Evolutionary conservation across 2,888 invertebrate genomes (phyloP).

Genomic region (Erebia aethiops): DNA sequence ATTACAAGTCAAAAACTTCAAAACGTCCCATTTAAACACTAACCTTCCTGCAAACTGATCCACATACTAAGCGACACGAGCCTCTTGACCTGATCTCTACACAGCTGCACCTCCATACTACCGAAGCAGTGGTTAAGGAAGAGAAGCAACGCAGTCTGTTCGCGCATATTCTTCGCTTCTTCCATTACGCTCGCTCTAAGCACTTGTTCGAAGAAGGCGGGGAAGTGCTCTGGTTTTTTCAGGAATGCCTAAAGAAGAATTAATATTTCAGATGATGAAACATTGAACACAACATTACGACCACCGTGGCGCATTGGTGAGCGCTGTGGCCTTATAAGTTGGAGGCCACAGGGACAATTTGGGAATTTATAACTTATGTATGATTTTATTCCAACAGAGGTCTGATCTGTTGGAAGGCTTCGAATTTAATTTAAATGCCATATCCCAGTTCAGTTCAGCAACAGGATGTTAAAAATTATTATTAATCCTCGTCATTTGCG

Average conservation of each 20-base stretch:
- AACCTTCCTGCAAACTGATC: slow-evolving; percentile 92
- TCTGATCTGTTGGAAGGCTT: too few relatives aligned
- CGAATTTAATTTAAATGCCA: too few relatives aligned
- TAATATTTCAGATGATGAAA: background rate
- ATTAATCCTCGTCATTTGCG: too few relatives aligned
- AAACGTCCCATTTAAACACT: background rate
- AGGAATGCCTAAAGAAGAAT: slow-evolving; percentile 86
- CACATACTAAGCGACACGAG: slow-evolving; percentile 97
- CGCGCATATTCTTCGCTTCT: slow-evolving; percentile 80
- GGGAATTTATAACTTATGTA: too few relatives aligned
- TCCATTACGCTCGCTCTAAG: slow-evolving; percentile 88
- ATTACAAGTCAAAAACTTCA: too few relatives aligned
- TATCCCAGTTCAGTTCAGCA: too few relatives aligned
- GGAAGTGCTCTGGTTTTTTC: slow-evolving; percentile 88
- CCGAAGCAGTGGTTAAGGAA: slow-evolving; percentile 98
- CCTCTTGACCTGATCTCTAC: slow-evolving; percentile 95
- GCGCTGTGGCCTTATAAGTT: too few relatives aligned
- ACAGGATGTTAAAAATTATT: too few relatives aligned
- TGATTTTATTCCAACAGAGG: too few relatives aligned
- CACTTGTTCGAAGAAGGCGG: slow-evolving; percentile 92
- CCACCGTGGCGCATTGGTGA: too few relatives aligned
- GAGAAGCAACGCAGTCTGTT: slow-evolving; percentile 93
- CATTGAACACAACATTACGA: too few relatives aligned
- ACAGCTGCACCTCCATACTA: slow-evolving; percentile 97
- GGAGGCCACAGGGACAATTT: too few relatives aligned